Base-by-base conservation (phyloP, 2,113 vertebrate species). In the Ciconia maguari region DNA sequence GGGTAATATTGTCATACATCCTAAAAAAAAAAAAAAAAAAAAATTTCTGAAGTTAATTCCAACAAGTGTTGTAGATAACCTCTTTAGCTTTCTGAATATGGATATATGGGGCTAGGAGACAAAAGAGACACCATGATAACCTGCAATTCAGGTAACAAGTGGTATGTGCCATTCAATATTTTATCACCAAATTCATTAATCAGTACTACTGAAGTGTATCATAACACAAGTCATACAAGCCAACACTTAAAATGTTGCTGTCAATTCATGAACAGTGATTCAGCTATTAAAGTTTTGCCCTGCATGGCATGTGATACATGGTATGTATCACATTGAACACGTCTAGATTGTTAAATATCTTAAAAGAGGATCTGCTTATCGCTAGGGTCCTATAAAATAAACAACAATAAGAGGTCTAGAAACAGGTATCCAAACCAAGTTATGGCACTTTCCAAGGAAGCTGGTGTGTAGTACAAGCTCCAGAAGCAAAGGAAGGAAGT, bases 1-100 rank as follows among this genome's bases (percentile, higher is more conserved):
- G 44, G 99, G 99, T 52, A 99, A 97, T 84, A 99, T 96, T 65
- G 99, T 99, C 99, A 99, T 99, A 96, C 99, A 99, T 41, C 99
- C 99, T 99, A 70, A 83, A 89, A 48, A 51, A 93, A 82, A 91
- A 58, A 93, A 86, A 70, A 36, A 36, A 36, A 94, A 68, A 93
- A 91, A 65, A 89, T 95, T 83, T 83, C 70, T 84, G 3, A 64
- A 83, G 64, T 68, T 92, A 55, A 89, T 81, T 90, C 57, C 58
- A 84, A 48, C 15, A 30, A 36, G 20, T 16, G 14, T 61, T 6
- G 24, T 60, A 89, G 41, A 75, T 64, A 62, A 89, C 13, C 20
- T 76, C 58, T 80, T 72, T 21, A 55, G 26, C 25, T 89, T 94
- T 88, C 36, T 29, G 22, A 57, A 19, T 49, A 72, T 11, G 17